These are phyloP conservation scores for Cyphomyrmex costatus DNA, from an alignment of 1,140 invertebrate species.

Conservation along the genomic window DNA sequence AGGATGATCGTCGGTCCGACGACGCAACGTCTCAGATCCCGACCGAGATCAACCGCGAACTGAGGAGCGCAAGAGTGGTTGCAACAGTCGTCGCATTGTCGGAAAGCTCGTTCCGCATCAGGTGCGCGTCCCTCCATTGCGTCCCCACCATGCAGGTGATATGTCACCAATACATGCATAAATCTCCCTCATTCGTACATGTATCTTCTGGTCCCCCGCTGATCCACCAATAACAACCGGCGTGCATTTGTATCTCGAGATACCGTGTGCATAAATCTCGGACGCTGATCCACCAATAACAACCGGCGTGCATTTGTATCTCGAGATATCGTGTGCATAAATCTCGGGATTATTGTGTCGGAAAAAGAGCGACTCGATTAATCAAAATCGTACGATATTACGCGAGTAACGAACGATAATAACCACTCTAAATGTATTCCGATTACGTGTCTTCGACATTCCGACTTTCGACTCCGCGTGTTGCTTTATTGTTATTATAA, in stretches of 20 bases:
- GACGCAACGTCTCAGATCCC: conserved; percentile 49
- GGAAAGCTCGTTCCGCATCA: conserved; percentile 62
- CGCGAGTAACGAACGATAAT: conserved; percentile 19
- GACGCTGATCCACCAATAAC: too few relatives aligned
- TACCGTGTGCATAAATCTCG: conserved; percentile 42
- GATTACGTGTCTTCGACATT: not conserved
- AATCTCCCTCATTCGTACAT: conserved; percentile 29
- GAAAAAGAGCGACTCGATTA: conserved; percentile 25
- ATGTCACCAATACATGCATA: conserved; percentile 47
- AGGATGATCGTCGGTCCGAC: conserved; percentile 16
- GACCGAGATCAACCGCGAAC: conserved; percentile 66
- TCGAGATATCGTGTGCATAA: conserved; percentile 31
- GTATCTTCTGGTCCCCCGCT: conserved; percentile 1
- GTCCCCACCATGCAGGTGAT: conserved; percentile 51
- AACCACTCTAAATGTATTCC: not conserved
- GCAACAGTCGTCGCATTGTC: conserved; percentile 42
- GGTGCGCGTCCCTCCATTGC: conserved; percentile 63
- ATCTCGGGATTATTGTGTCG: conserved; percentile 32
- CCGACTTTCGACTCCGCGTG: not conserved
- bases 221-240: not conserved
- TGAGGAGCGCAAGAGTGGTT: conserved; percentile 56
- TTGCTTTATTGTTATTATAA: not conserved
- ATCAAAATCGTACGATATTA: conserved; percentile 38
- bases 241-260: not conserved
- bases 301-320: too few relatives aligned